These are phyloP conservation scores for Motacilla tschutschensis DNA, from an alignment of 2,113 vertebrate genomes.

Conservation along the genomic window DNA sequence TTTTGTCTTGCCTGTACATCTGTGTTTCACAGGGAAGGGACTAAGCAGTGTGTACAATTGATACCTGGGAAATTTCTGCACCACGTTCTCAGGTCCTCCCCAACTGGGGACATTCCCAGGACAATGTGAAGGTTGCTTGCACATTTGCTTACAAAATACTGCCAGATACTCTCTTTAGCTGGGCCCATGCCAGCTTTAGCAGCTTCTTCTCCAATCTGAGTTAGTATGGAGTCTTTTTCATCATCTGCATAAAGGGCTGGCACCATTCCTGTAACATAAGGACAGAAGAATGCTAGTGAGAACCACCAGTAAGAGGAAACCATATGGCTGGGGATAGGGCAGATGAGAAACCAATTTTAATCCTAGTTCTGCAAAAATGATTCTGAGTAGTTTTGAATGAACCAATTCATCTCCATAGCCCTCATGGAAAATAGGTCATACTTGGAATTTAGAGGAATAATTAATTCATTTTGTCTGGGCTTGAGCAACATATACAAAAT, in stretches of 20 bases:
- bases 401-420: background rate
- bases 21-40: background rate
- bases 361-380: background rate
- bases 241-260: slow-evolving; percentile 93
- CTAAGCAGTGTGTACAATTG: background rate
- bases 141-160: slow-evolving; percentile 91
- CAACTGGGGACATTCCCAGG: slow-evolving; percentile 92
- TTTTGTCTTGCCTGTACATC: background rate
- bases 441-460: background rate
- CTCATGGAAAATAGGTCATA: background rate
- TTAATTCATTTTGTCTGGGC: background rate
- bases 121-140: slow-evolving; percentile 91
- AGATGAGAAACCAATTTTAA: slow-evolving; percentile 28
- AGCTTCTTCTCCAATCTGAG: slow-evolving; percentile 84
- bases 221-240: slow-evolving; percentile 85
- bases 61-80: slow-evolving; percentile 97
- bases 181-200: slow-evolving; percentile 73
- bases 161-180: slow-evolving; percentile 92
- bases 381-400: background rate
- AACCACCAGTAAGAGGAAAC: slow-evolving; percentile 23
- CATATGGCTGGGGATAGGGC: background rate
- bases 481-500: background rate
- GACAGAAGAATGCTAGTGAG: background rate
- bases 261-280: slow-evolving; percentile 82
- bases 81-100: slow-evolving; percentile 85